Evolutionary conservation across 1,140 invertebrate species (phyloP), one percentile per base, ranked within the genome.

Genomic region (Platyscapa corneri): DNA sequence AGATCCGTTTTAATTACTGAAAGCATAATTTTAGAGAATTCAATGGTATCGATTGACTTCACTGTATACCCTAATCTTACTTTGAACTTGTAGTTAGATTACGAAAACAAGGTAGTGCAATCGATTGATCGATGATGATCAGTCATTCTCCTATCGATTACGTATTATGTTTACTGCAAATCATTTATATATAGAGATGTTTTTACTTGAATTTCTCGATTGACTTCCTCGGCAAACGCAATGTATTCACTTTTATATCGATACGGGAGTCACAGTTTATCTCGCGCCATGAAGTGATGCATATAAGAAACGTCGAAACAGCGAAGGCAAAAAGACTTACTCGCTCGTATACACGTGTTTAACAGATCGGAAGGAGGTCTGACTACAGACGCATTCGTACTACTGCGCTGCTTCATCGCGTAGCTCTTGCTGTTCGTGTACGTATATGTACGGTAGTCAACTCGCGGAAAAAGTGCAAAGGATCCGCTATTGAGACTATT

Each of bases 301-400:
- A 27, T 27, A 10, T 60, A 60, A 27, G 56, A 49, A 30, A 56
- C 30, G 18, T 56, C 30, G n/a, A n/a, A 53, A 37, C 8, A n/a
- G 37, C 0, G 65, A 72, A 70, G 1, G n/a, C 16, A 30, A 16
- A 53, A 72, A 82, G 42, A n/a, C 0, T 53, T 2, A 18, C 7
- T 53, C 12, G 42, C 12, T 2, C 18, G 49, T 74, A 42, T 74
- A 30, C 67, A 46, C 67, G 30, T 5, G 46, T 82, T 56, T 70
- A 84, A 84, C 67, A 78, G 42, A 84, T 78, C 60, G 75, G 75
- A 84, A 78, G 74, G 49, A 0, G 53, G 75, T 84, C 82, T 67
- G 60, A 77, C 74, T 6, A 10, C n/a, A 27, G 30, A 27, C 30
- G 60, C 39, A n/a, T 60, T 83, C 60, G n/a, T 53, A 84, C 70